Base-by-base conservation (phyloP, 2,888 invertebrate species). In the Eubasilissa splendida region DNA sequence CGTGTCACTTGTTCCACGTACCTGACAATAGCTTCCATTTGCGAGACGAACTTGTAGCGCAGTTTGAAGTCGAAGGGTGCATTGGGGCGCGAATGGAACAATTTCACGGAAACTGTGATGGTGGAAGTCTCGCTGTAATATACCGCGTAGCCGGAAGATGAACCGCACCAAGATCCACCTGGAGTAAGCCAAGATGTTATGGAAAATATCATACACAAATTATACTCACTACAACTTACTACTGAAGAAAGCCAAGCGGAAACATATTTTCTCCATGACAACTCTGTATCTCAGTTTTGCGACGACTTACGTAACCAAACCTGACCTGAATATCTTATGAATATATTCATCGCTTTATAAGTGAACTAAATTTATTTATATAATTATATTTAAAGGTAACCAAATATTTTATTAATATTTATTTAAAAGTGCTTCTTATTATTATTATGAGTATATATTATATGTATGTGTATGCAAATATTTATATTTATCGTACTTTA, bases 111-210 rank as follows among this genome's bases (percentile, higher is more conserved):
- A 10, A 96, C 95, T 31, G 96, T 97, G 84, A 96, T 96, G 60
- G 96, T 96, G 86, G 95, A 94, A 79, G 96, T 96, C 91, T 96
- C 96, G 88, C 96, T 96, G 91, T 96, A 96, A 89, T 96, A 96
- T 77, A 96, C 93, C 80, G 96, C 95, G 56, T 94, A 93, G 82
- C 95, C 95, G 52, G 94, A 93, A 68, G 96, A 95, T 79, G 94
- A 92, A 80, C 96, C 97, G 88, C 97, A 97, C 96, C 96, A 97
- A 31, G 95, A 96, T 83, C 97, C 96, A 66, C 96, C 96, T 84
- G 77, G 58, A 33, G 53, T 2, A 7, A 42, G 42, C 42, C 42
- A 7, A 42, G 42, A 42, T 7, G 42, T 42, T 42, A 42, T 7
- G 7, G 4, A 42, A 2, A 42, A 42, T 42, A 42, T 63, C 63